A percentile compares a stretch with the other conserved stretches of the same genome.
Conservation (phyloP, 2,113 vertebrate species). For the Pomatostomus ruficeps region DNA sequence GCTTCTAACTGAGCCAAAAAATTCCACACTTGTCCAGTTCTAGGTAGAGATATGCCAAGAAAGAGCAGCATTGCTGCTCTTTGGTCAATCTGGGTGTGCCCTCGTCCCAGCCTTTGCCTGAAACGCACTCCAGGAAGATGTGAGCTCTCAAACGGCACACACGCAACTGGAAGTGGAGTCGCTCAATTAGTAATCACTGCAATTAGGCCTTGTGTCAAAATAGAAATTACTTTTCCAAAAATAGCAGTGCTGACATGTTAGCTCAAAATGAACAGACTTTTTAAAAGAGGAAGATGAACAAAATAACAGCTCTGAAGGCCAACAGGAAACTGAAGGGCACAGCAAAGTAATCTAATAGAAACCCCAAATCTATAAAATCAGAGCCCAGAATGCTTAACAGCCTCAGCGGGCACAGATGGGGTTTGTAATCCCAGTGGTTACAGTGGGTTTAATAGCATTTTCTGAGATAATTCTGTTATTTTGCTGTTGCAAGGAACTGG, state of each 20-base stretch:
- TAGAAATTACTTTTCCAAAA: constrained; percentile 38
- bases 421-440: neutral
- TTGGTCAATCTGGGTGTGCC: neutral
- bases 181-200: constrained; percentile 10
- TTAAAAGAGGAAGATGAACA: neutral
- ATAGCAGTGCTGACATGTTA: neutral
- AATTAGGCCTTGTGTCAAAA: constrained; percentile 32
- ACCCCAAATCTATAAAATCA: neutral
- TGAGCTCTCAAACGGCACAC: neutral
- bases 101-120: neutral
- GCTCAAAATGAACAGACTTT: neutral
- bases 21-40: neutral
- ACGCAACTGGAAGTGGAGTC: neutral
- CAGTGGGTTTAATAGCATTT: neutral
- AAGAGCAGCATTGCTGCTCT: neutral
- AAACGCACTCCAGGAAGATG: neutral
- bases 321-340: neutral
- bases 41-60: neutral
- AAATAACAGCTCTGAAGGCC: neutral
- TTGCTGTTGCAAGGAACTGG: neutral
- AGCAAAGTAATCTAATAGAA: neutral
- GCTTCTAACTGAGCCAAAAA: neutral
- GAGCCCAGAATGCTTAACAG: neutral
- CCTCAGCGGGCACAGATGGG: neutral
- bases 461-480: neutral